phyloP scores from a whole-genome alignment of 1,140 invertebrate genomes.

The Drosophila bocqueti region DNA sequence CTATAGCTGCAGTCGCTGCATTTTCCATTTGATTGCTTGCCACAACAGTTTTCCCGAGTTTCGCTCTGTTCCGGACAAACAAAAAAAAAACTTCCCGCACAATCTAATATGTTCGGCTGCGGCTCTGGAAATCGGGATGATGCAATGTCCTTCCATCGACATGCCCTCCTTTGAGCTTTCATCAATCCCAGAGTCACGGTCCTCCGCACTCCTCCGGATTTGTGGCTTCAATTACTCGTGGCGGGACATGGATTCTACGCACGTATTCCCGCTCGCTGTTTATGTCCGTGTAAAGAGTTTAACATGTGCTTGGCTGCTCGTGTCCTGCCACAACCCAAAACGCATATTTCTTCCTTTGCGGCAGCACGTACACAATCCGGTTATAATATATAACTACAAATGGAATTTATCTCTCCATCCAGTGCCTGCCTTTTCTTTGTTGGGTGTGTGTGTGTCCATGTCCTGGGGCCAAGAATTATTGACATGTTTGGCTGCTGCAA shows the following conservation, averaged over 20 bases:
- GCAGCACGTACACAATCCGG: constrained; percentile 58
- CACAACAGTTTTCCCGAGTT: constrained; percentile 27
- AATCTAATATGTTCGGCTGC: constrained; percentile 49
- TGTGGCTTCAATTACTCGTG: constrained; percentile 71
- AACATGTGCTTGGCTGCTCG: constrained; percentile 65
- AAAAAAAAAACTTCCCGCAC: constrained; percentile 18
- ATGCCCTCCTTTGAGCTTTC: constrained; percentile 51
- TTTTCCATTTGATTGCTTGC: constrained; percentile 78
- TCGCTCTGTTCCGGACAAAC: constrained; percentile 6
- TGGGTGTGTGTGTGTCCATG: background rate
- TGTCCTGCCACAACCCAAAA: constrained; percentile 54
- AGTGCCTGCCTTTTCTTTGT: background rate
- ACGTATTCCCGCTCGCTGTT: constrained; percentile 75
- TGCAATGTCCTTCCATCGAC: constrained; percentile 41
- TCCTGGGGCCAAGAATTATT: constrained; percentile 49
- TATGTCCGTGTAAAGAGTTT: constrained; percentile 82
- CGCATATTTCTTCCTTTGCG: constrained; percentile 48
- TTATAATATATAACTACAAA: constrained; percentile 64
- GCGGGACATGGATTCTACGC: constrained; percentile 68
- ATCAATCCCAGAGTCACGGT: constrained; percentile 65
- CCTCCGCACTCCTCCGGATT: constrained; percentile 21
- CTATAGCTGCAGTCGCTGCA: constrained; percentile 73
- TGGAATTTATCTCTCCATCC: constrained; percentile 54
- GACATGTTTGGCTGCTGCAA: constrained; percentile 40
- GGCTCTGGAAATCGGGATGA: constrained; percentile 6